Conservation (phyloP, 2,113 vertebrate species). For the Callionymus lyra region DNA sequence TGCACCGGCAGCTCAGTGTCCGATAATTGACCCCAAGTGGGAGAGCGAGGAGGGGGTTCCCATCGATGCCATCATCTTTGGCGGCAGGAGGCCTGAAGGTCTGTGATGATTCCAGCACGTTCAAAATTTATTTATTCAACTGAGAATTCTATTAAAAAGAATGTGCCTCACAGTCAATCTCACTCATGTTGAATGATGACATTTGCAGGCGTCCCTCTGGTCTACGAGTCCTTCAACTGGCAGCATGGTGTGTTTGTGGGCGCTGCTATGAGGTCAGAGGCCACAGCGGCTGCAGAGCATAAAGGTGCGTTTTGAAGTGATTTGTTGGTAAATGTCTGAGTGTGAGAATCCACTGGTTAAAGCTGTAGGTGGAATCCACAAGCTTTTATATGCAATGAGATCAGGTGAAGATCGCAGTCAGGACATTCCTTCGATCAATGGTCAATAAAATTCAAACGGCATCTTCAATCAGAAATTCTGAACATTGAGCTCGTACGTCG, state of each 20-base stretch:
- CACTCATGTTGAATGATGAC: background rate
- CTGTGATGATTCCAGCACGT: slow-evolving; percentile 1
- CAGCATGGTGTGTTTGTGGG: slow-evolving; percentile 93
- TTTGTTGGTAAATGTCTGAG: no score
- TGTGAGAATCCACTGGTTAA: no score
- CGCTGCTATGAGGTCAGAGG: slow-evolving; percentile 92
- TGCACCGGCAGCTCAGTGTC: slow-evolving; percentile 86
- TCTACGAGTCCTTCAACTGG: slow-evolving; percentile 92
- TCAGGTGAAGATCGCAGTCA: no score
- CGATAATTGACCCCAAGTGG: slow-evolving; percentile 90
- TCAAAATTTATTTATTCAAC: no score
- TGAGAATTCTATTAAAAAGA: no score
- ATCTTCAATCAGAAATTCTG: no score
- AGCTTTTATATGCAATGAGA: no score
- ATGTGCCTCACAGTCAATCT: no score
- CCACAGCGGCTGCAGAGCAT: slow-evolving; percentile 93
- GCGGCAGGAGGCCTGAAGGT: slow-evolving; percentile 90
- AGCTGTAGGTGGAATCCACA: no score
- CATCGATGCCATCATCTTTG: slow-evolving; percentile 91
- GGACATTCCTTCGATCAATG: no score
- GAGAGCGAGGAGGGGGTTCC: slow-evolving; percentile 86
- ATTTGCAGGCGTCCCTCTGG: slow-evolving; percentile 82
- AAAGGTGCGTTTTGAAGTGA: slow-evolving; percentile 73
- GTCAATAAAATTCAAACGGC: no score
- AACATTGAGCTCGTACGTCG: no score